Evolutionary conservation across 1,140 invertebrate species (phyloP).

Genomic region (Drosophila repleta): DNA sequence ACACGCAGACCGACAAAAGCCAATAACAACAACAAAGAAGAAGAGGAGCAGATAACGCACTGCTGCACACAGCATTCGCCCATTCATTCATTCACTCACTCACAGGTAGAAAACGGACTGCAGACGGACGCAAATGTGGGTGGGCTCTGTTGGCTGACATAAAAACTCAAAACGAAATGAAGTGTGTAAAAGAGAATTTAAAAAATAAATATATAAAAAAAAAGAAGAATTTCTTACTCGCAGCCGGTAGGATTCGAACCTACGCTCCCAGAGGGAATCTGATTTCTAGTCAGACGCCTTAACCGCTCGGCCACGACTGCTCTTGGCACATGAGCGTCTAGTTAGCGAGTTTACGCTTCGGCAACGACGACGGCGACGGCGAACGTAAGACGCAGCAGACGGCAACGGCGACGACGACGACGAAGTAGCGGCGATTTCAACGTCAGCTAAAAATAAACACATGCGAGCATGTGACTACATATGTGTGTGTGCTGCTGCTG

Average conservation of each 20-base stretch:
- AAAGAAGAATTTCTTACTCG: conserved; percentile 69
- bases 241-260: conserved; percentile 92
- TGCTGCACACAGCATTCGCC: conserved; percentile 67
- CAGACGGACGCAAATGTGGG: conserved; percentile 68
- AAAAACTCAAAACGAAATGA: conserved; percentile 42
- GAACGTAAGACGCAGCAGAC: not conserved
- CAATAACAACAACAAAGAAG: conserved; percentile 48
- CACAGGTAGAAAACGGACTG: conserved; percentile 7
- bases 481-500: not conserved
- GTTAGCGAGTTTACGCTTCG: conserved; percentile 58
- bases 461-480: conserved; percentile 10
- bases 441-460: conserved; percentile 43
- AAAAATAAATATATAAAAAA: not conserved
- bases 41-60: conserved; percentile 45
- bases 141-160: conserved; percentile 57
- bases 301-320: conserved; percentile 92
- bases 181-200: conserved; percentile 4
- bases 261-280: conserved; percentile 92
- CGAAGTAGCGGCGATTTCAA: conserved; percentile 18
- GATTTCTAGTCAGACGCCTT: conserved; percentile 93
- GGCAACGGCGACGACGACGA: not conserved
- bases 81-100: conserved; percentile 67
- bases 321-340: conserved; percentile 43
- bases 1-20: conserved; percentile 62
- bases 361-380: not conserved